Evolutionary conservation across 2,797 vertebrate genomes (phyloP).

Genomic region (Micrastur ruficollis): DNA sequence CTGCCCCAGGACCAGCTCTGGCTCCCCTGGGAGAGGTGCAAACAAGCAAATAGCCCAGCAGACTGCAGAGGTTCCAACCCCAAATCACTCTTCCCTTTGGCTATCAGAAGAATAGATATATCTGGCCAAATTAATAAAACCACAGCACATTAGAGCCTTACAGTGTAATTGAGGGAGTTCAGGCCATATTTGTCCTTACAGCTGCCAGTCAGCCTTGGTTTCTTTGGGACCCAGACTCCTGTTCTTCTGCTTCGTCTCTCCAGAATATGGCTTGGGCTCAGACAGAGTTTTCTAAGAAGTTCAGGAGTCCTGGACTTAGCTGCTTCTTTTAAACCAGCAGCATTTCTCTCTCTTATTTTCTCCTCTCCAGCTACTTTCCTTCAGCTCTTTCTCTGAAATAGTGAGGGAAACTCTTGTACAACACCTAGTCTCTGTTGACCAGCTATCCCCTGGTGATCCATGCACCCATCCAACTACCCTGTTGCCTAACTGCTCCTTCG

Average conservation of each 20-base stretch:
- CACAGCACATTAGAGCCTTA: background rate
- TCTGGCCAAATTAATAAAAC: background rate
- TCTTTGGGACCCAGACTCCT: background rate
- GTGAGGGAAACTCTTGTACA: background rate
- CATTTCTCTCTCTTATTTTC: background rate
- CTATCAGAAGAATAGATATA: background rate
- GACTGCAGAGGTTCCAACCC: background rate
- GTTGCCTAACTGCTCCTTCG: background rate
- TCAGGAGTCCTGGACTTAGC: background rate
- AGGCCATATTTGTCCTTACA: background rate
- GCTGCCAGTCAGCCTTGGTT: background rate
- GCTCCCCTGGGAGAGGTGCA: background rate
- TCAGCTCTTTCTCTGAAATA: background rate
- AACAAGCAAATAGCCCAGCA: background rate
- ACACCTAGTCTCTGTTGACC: background rate
- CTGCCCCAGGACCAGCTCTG: background rate
- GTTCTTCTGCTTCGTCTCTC: background rate
- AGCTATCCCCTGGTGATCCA: background rate
- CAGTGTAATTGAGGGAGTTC: background rate
- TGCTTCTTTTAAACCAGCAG: background rate
- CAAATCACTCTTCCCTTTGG: background rate
- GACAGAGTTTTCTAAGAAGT: background rate
- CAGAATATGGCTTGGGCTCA: background rate
- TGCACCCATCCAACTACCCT: too few relatives aligned
- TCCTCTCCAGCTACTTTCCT: background rate